Base-by-base conservation (phyloP, 2,113 vertebrate genomes). In the Anthoscopus minutus region DNA sequence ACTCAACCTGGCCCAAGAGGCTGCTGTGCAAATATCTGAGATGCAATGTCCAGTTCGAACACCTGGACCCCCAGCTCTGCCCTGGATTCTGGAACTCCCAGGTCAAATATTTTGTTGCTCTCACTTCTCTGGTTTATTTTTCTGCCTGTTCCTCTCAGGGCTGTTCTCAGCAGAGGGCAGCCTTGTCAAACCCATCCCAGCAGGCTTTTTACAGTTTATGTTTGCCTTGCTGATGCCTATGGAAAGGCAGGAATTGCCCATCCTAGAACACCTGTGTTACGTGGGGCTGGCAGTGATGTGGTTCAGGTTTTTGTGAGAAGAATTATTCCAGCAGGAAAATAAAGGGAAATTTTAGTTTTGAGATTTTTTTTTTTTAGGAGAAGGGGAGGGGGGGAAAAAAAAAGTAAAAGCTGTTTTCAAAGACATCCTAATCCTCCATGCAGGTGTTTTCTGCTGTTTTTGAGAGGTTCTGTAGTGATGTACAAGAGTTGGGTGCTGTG, bases 91-190 rank as follows among this genome's bases (percentile, higher is more conserved):
- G 40, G 6, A 62, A 58, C 42, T 50, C 28, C 13, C 8, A 35
- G 4, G 9, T 61, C 54, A 89, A 85, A 48, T 54, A 64, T 56
- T 92, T 74, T 64, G 35, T 62, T 73, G 0, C 31, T 57, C 27
- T 58, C 37, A 15, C 37, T 64, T 84, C 67, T 76, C 33, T 48
- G n/a, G 0, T 77, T 66, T 56, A 4, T 20, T 22, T 27, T 37
- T 89, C 48, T 15, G 4, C 50, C 19, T 61, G n/a, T 67, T 40
- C 27, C 25, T 76, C 25, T 56, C 12, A 1, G 31, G 37, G 53
- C 31, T 82, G 48, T 66, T 90, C 50, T 92, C 96, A 88, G 79
- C 70, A 97, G 95, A 93, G 92, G 94, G 95, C 93, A 95, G 88
- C 90, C 88, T 95, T 88, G 74, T 85, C 94, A 89, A 91, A 82